These are phyloP conservation scores for Nannoperca australis DNA, from an alignment of 2,797 vertebrate species.

Conservation along the genomic window DNA sequence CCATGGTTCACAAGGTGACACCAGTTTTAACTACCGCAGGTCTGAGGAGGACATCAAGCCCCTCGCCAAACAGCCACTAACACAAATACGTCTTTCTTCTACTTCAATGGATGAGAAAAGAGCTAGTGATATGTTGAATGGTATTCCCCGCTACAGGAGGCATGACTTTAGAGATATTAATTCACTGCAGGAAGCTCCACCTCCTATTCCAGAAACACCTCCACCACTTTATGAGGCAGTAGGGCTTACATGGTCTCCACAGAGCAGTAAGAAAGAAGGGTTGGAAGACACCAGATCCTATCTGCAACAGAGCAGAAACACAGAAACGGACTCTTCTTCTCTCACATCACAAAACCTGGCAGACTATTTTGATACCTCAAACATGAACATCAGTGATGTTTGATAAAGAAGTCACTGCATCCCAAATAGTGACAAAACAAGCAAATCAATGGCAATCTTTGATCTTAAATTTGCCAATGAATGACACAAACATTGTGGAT, in stretches of 20 bases:
- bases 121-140: constrained; percentile 36
- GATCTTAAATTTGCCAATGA: neutral
- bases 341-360: constrained; percentile 2
- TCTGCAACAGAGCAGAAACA: constrained; percentile 71
- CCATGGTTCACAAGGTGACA: constrained; percentile 4
- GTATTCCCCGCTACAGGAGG: constrained; percentile 51
- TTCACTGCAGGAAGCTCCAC: constrained; percentile 39
- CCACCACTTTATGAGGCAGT: constrained; percentile 44
- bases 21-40: constrained; percentile 5
- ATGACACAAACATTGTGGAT: neutral
- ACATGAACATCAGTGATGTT: constrained; percentile 49
- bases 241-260: constrained; percentile 49
- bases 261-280: constrained; percentile 53
- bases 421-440: constrained; percentile 18
- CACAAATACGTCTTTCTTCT: constrained; percentile 30
- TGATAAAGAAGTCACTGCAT: constrained; percentile 27
- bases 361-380: constrained; percentile 36
- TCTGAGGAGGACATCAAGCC: constrained; percentile 10
- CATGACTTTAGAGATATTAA: constrained; percentile 37
- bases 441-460: neutral
- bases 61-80: constrained; percentile 20
- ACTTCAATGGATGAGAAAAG: constrained; percentile 21
- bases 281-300: constrained; percentile 50
- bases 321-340: constrained; percentile 60
- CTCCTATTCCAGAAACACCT: constrained; percentile 52